phyloP scores from a whole-genome alignment of 2,113 vertebrate species.

The Sardina pilchardus region DNA sequence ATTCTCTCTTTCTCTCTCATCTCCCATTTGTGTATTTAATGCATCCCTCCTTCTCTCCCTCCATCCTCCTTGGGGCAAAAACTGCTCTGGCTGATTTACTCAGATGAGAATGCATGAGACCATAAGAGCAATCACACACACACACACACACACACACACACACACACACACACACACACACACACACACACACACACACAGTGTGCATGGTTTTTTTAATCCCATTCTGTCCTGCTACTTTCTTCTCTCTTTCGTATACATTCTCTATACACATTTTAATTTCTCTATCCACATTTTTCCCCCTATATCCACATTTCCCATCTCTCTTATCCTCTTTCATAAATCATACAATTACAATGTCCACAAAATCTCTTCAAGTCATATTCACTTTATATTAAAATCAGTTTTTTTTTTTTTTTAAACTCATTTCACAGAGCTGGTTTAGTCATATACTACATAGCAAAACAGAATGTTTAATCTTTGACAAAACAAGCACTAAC shows the following conservation, averaged over 20 bases:
- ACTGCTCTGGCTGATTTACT: neutral
- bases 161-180: too few relatives aligned
- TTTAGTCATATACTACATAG: neutral
- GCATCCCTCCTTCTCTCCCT: neutral
- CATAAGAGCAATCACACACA: too few relatives aligned
- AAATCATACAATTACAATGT: neutral
- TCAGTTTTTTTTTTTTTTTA: too few relatives aligned
- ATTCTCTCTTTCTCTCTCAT: too few relatives aligned
- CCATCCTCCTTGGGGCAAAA: neutral
- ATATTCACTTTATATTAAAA: neutral
- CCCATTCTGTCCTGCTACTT: neutral
- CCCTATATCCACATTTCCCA: neutral
- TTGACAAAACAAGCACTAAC: neutral
- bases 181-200: neutral
- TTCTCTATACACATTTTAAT: neutral
- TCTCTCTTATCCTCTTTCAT: neutral
- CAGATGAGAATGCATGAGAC: neutral
- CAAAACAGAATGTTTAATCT: neutral
- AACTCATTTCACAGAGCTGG: neutral
- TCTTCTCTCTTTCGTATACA: neutral
- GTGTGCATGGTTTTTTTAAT: neutral
- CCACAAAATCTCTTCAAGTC: neutral
- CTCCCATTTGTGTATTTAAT: too few relatives aligned
- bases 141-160: too few relatives aligned
- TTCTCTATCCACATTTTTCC: neutral